Evolutionary conservation across 2,113 vertebrate species (phyloP).

Genomic region (Zapornia atra): DNA sequence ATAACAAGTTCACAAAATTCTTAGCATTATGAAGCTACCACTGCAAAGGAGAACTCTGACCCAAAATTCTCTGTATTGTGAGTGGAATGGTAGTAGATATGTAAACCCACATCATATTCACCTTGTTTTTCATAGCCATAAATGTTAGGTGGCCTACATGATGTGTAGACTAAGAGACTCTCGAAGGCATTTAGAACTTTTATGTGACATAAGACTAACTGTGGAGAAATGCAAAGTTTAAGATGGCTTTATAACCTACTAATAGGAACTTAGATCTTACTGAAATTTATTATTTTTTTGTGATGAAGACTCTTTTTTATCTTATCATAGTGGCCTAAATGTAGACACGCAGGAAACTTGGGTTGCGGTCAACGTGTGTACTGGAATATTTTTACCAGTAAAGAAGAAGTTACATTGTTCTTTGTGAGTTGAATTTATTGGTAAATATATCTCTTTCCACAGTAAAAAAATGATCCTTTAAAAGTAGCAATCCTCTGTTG

Average conservation of each 20-base stretch:
- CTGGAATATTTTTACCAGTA: not conserved
- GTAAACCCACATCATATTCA: not conserved
- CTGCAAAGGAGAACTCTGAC: not conserved
- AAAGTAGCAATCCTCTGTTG: not conserved
- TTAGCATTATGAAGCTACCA: not conserved
- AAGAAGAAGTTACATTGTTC: not conserved
- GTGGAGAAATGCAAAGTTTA: not conserved
- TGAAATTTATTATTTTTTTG: not conserved
- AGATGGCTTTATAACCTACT: not conserved
- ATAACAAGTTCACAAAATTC: not conserved
- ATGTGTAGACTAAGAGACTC: not conserved
- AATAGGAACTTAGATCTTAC: not conserved
- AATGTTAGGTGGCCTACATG: not conserved
- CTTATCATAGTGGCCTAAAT: not conserved
- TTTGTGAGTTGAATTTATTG: not conserved
- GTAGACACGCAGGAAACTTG: not conserved
- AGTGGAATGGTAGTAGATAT: not conserved
- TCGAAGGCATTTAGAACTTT: not conserved
- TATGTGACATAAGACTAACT: not conserved
- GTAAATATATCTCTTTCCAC: not conserved
- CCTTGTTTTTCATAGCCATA: not conserved
- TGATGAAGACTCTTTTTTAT: not conserved
- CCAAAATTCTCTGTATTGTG: not conserved
- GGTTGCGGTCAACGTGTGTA: fast-evolving
- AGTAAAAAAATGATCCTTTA: not conserved